Evolutionary conservation across 2,113 vertebrate genomes (phyloP).

Genomic region (Thinocorus orbignyianus): DNA sequence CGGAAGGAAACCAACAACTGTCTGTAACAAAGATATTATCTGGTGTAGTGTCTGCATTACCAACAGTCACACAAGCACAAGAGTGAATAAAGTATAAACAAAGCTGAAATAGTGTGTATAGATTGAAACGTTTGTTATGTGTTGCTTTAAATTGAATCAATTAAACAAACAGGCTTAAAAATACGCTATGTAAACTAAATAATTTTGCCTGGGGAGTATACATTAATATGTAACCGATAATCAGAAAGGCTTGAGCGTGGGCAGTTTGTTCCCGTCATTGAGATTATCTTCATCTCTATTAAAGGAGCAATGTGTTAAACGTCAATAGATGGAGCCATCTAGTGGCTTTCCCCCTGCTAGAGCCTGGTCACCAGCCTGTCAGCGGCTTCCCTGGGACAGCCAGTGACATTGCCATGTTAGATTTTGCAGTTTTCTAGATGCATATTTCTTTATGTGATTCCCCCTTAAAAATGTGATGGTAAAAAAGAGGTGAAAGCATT

Average conservation of each 20-base stretch:
- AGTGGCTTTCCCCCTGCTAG: neutral
- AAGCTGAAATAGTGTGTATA: neutral
- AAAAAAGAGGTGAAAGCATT: neutral
- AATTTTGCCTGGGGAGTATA: neutral
- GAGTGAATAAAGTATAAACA: neutral
- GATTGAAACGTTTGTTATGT: neutral
- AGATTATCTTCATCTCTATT: neutral
- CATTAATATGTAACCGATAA: neutral
- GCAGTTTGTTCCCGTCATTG: neutral
- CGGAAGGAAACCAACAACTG: neutral
- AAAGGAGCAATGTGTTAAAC: neutral
- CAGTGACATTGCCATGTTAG: neutral
- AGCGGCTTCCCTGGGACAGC: neutral
- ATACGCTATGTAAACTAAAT: neutral
- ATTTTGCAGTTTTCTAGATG: neutral
- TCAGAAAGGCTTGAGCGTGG: neutral
- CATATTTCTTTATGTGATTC: neutral
- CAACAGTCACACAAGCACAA: neutral
- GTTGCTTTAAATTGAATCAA: neutral
- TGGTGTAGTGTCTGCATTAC: neutral
- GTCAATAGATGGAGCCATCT: conserved; percentile 13
- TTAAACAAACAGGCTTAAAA: neutral
- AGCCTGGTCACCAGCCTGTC: neutral
- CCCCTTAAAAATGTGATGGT: neutral
- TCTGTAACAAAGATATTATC: neutral